Conservation (phyloP, 2,888 invertebrate genomes). For the Eristalinus sepulchralis region DNA sequence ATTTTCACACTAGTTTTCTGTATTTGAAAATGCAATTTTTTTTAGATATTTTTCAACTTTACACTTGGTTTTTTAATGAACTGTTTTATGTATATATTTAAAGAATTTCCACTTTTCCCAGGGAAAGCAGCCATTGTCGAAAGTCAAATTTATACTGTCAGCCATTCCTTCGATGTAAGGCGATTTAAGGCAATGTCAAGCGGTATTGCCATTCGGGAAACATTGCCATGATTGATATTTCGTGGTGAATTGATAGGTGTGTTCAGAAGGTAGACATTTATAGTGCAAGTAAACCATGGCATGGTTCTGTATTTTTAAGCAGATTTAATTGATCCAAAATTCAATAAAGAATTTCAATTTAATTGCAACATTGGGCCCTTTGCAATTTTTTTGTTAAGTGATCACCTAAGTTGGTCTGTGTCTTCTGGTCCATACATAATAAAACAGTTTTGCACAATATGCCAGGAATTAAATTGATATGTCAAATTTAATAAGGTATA, state of each 20-base stretch:
- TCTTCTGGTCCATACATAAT: no score
- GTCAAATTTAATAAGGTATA: no score
- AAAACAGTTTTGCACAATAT: no score
- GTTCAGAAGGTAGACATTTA: background rate
- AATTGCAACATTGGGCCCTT: no score
- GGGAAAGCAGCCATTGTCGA: slow-evolving; percentile 92
- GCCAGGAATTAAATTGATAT: no score
- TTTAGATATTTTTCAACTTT: slow-evolving; percentile 74
- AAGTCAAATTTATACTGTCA: slow-evolving; percentile 98
- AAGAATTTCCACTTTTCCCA: slow-evolving; percentile 82
- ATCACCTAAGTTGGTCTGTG: no score
- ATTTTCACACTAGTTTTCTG: background rate
- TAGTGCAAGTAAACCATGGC: background rate
- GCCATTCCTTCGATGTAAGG: slow-evolving; percentile 94
- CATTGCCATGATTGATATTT: background rate
- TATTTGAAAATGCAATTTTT: background rate
- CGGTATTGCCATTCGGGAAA: slow-evolving; percentile 66
- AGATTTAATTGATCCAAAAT: no score
- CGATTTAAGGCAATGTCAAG: slow-evolving; percentile 86
- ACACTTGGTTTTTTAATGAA: slow-evolving; percentile 77
- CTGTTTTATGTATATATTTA: slow-evolving; percentile 73
- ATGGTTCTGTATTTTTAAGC: no score
- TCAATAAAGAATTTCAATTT: no score
- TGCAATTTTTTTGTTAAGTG: no score
- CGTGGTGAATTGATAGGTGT: slow-evolving; percentile 21